Evolutionary conservation across 1,140 invertebrate species (phyloP).

Genomic region (Laupala kohalensis): DNA sequence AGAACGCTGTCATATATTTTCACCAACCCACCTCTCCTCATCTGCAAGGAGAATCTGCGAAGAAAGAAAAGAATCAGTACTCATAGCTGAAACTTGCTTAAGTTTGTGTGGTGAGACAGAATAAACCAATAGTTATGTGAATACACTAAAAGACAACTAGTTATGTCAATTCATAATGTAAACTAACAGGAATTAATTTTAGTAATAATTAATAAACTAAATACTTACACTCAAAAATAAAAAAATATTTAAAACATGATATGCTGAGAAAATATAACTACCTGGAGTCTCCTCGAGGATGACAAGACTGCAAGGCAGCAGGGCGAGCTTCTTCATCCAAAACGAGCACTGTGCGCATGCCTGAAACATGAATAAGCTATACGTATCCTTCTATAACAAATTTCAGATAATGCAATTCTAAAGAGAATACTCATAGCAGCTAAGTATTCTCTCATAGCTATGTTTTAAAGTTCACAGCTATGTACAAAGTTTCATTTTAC

Average conservation of each 20-base stretch:
- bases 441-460: too few relatives aligned
- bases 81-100: neutral
- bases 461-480: too few relatives aligned
- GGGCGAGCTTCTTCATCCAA: conserved; percentile 79
- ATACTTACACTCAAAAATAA: neutral
- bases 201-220: neutral
- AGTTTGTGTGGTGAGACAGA: neutral
- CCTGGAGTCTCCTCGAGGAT: conserved; percentile 81
- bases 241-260: neutral
- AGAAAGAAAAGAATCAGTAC: conserved; percentile 18
- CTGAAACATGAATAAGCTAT: conserved; percentile 28
- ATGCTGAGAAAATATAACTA: conserved; percentile 25
- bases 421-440: too few relatives aligned
- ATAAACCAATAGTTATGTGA: too few relatives aligned
- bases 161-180: too few relatives aligned
- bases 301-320: conserved; percentile 76
- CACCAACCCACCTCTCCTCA: conserved; percentile 69
- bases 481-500: too few relatives aligned
- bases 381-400: too few relatives aligned
- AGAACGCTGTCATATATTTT: conserved; percentile 82
- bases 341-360: conserved; percentile 65
- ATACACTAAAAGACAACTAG: too few relatives aligned
- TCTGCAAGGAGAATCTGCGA: conserved; percentile 74
- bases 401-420: too few relatives aligned
- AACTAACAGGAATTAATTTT: too few relatives aligned